Evolutionary conservation across 2,888 invertebrate species (phyloP).

Genomic region (Timema podura): DNA sequence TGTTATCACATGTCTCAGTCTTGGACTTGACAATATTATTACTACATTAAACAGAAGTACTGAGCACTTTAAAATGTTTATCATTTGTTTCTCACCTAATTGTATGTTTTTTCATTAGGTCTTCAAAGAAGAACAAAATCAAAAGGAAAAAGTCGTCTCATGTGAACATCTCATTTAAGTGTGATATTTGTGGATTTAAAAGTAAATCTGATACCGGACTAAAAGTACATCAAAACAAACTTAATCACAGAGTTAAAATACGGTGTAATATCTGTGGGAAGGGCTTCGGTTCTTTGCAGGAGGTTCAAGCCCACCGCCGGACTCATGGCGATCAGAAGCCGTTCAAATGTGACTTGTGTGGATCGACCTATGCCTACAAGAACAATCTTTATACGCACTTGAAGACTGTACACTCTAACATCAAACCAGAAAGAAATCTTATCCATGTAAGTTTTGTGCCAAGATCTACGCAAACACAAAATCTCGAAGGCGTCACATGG

Average conservation of each 20-base stretch:
- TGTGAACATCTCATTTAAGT: neutral
- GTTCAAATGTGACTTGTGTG: constrained; percentile 40
- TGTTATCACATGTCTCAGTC: too few relatives aligned
- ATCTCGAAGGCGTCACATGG: constrained; percentile 34
- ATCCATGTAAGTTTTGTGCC: constrained; percentile 34
- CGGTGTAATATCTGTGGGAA: constrained; percentile 11
- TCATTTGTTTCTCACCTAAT: too few relatives aligned
- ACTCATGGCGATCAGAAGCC: constrained; percentile 4
- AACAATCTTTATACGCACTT: constrained; percentile 43
- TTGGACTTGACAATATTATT: too few relatives aligned
- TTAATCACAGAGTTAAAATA: neutral
- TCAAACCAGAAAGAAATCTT: constrained; percentile 37
- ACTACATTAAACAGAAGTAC: too few relatives aligned
- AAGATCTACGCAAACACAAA: constrained; percentile 35
- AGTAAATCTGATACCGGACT: neutral
- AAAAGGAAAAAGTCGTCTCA: too few relatives aligned
- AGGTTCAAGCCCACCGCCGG: constrained; percentile 2
- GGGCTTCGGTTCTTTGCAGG: neutral
- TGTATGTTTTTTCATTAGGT: too few relatives aligned
- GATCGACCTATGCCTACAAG: constrained; percentile 43
- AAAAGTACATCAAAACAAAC: neutral
- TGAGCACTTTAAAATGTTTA: too few relatives aligned
- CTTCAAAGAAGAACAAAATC: too few relatives aligned
- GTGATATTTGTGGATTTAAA: neutral
- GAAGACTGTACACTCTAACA: constrained; percentile 36